Base-by-base conservation (phyloP, 1,140 invertebrate species). In the Dendroctonus ponderosae region DNA sequence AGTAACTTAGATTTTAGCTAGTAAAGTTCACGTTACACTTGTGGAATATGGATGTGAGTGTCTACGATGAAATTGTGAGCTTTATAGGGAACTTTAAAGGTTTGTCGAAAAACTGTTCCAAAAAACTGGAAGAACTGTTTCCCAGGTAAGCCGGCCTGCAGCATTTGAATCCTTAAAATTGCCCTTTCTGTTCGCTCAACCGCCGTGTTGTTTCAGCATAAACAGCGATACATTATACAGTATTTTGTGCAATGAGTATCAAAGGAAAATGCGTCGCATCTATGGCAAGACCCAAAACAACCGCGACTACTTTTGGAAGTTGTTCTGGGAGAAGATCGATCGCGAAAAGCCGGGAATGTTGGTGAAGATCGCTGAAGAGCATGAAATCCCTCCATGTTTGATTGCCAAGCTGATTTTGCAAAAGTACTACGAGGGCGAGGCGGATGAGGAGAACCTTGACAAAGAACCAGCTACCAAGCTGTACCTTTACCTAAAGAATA, bases 341-440 rank as follows among this genome's bases (percentile, higher is more conserved):
- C 75, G 46, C 70, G 56, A 75, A 79, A 8, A 76, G 46, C 75
- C 80, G 60, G 83, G 82, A 52, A 81, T 89, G 46, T 77, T 91
- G 5, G 67, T 89, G 8, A 77, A 80, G 59, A 79, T 89, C 63
- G 81, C 87, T 6, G 75, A 81, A 67, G 72, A 82, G 48, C 77
- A 81, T 57, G 80, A 85, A 42, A 78, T 87, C 40, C 82, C 84
- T 41, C 89, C 89, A 7, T 82, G 85, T 48, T 76, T 89, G 39
- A 75, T 91, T 37, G 87, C 88, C 38, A 84, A 86, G 72, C 76
- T 86, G 37, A 80, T 92, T 46, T 74, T 91, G 14, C 85, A 89
- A 72, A 81, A 84, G 69, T 83, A 86, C 77, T 80, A 74, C 51
- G 79, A 80, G 44, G 69, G 74, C 6, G 53, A 74, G 7, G 68